phyloP scores from a whole-genome alignment of 2,113 vertebrate species.

The Psammodynastes pulverulentus region DNA sequence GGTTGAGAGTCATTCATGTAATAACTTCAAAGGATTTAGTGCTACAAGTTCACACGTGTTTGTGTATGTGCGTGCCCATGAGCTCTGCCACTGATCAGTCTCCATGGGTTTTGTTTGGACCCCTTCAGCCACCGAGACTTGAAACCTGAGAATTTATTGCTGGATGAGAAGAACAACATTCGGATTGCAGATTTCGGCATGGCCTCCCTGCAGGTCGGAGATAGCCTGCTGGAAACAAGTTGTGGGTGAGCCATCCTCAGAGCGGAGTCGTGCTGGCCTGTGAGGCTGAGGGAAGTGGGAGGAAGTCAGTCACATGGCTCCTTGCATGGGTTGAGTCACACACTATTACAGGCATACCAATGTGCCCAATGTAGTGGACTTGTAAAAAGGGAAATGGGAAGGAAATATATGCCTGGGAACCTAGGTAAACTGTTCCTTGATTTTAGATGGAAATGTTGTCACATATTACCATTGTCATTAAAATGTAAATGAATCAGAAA shows the following conservation, averaged over 20 bases:
- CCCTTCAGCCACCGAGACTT: conserved; percentile 85
- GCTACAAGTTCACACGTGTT: not conserved
- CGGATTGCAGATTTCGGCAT: conserved; percentile 92
- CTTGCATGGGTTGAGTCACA: not conserved
- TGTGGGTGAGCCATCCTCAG: conserved; percentile 79
- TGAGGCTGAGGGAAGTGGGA: not conserved
- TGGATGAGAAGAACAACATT: conserved; percentile 94
- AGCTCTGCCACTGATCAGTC: not conserved
- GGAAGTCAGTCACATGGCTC: not conserved
- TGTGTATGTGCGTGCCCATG: not conserved
- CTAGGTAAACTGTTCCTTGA: not conserved
- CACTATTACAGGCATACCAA: not conserved
- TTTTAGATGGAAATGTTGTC: not conserved
- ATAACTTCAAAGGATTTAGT: not conserved
- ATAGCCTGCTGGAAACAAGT: conserved; percentile 91
- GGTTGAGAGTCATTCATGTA: not conserved
- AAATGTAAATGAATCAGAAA: not conserved
- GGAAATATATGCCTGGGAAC: not conserved
- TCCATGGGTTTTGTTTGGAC: not conserved
- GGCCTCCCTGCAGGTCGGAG: conserved; percentile 92
- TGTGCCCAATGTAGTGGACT: not conserved
- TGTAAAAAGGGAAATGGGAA: not conserved
- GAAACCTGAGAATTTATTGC: conserved; percentile 89
- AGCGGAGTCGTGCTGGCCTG: accelerated
- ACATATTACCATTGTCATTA: not conserved